Evolutionary conservation across 2,888 invertebrate species (phyloP).

Genomic region (Drosophila algonquin): DNA sequence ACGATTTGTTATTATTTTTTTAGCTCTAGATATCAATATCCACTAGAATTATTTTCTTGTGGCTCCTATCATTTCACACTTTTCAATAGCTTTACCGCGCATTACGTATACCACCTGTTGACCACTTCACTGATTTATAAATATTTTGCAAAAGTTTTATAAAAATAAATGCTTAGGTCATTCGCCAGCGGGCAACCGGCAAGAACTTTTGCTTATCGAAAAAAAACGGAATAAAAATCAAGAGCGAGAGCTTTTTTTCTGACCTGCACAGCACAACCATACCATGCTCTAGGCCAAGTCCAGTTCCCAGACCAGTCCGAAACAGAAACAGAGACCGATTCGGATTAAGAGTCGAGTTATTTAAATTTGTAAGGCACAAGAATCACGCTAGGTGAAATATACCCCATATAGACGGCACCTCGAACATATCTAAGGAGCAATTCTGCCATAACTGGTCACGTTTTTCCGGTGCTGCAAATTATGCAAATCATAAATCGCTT

Average conservation of each 20-base stretch:
- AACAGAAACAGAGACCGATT: not conserved
- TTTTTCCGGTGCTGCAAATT: conserved; percentile 66
- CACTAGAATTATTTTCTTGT: not conserved
- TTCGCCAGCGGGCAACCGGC: not conserved
- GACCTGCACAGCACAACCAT: conserved; percentile 27
- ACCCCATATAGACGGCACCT: not conserved
- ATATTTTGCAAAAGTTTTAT: conserved; percentile 22
- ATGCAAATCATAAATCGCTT: conserved; percentile 48
- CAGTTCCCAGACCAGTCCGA: not conserved
- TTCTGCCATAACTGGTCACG: conserved; percentile 66
- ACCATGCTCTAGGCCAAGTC: not conserved
- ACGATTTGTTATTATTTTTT: not conserved
- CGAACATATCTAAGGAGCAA: conserved; percentile 27
- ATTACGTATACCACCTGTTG: conserved; percentile 35
- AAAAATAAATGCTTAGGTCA: conserved; percentile 47
- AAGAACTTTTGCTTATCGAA: conserved; percentile 34
- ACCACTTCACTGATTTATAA: conserved; percentile 6
- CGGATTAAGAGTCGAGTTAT: conserved; percentile 30
- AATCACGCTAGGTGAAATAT: conserved; percentile 26
- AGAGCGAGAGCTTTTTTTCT: conserved; percentile 22
- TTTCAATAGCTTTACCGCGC: too few species aligned
- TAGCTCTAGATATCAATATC: not conserved
- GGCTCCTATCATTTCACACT: not conserved
- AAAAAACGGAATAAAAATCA: conserved; percentile 23
- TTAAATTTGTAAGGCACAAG: conserved; percentile 43